phyloP scores from a whole-genome alignment of 1,140 invertebrate species.

The Prorops nasuta region DNA sequence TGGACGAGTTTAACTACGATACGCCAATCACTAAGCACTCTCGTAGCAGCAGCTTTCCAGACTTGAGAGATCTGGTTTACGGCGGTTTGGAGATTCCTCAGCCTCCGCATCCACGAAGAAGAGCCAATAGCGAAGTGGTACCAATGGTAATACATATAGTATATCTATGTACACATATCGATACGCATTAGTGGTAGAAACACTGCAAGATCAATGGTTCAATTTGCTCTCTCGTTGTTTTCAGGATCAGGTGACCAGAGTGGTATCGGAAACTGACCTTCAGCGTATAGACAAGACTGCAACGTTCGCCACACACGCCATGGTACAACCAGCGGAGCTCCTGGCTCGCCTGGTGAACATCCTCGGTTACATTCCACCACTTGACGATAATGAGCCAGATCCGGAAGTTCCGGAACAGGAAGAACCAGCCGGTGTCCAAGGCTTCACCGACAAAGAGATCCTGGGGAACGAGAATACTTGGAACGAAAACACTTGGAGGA shows the following conservation, averaged over 20 bases:
- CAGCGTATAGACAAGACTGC: slow-evolving; percentile 73
- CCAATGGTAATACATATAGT: slow-evolving; percentile 37
- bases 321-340: slow-evolving; percentile 70
- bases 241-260: slow-evolving; percentile 58
- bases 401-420: slow-evolving; percentile 19
- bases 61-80: slow-evolving; percentile 43
- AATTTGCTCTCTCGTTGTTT: too few relatives aligned
- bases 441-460: slow-evolving; percentile 69
- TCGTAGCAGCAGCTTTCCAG: slow-evolving; percentile 50
- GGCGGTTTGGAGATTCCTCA: slow-evolving; percentile 30
- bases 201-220: too few relatives aligned
- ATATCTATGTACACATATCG: too few relatives aligned
- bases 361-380: slow-evolving; percentile 63
- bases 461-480: slow-evolving; percentile 64
- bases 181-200: too few relatives aligned
- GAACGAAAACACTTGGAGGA: slow-evolving; percentile 54
- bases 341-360: slow-evolving; percentile 73
- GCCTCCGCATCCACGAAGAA: slow-evolving; percentile 43
- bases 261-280: slow-evolving; percentile 74
- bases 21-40: slow-evolving; percentile 38
- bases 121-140: slow-evolving; percentile 54
- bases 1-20: slow-evolving; percentile 47
- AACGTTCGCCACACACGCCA: slow-evolving; percentile 64
- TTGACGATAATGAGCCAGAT: slow-evolving; percentile 44
- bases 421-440: slow-evolving; percentile 57